phyloP scores from a whole-genome alignment of 2,888 invertebrate species.

The Cepaea hortensis region DNA sequence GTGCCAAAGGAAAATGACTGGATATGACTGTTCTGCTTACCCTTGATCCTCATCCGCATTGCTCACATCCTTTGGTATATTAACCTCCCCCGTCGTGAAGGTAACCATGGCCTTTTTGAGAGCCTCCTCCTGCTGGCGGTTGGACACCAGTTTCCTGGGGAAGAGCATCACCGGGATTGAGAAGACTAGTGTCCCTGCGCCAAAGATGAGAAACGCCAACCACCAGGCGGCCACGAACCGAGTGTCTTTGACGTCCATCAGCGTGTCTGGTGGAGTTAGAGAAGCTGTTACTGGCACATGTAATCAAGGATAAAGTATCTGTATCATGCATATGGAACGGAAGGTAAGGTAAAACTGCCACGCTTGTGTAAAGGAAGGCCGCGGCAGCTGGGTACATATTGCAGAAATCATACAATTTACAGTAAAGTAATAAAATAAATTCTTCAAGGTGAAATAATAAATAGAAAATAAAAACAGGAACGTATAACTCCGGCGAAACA shows the following conservation, averaged over 20 bases:
- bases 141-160: constrained; percentile 14
- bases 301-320: no score
- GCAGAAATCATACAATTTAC: no score
- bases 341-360: no score
- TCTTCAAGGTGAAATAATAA: no score
- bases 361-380: no score
- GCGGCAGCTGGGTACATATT: no score
- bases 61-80: neutral
- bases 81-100: neutral
- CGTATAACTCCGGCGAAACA: no score
- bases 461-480: no score
- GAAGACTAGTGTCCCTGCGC: neutral
- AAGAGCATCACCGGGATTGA: constrained; percentile 38
- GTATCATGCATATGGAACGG: no score
- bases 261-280: neutral
- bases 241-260: constrained; percentile 21
- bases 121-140: neutral
- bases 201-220: constrained; percentile 43
- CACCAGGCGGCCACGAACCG: constrained; percentile 39
- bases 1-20: no score
- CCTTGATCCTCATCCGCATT: neutral
- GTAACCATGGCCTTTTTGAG: neutral
- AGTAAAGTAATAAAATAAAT: no score
- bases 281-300: no score
- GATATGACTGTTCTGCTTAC: neutral